phyloP scores from a whole-genome alignment of 2,888 invertebrate genomes.

The Catotricha subobsoleta region DNA sequence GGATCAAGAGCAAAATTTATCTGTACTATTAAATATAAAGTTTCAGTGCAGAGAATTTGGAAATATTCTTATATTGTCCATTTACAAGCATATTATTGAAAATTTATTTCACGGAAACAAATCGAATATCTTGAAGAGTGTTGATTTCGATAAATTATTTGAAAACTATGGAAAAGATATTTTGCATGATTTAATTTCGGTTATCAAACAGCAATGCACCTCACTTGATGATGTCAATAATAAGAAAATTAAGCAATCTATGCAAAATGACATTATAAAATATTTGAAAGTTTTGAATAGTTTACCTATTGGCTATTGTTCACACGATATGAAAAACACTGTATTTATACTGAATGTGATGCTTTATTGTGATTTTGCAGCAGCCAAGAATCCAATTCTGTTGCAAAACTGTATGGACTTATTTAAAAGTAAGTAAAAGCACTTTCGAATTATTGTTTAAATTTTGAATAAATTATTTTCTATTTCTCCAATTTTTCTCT shows the following conservation, averaged over 20 bases:
- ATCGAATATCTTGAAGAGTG: not conserved
- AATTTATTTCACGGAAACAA: not conserved
- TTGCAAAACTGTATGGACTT: slow-evolving; percentile 12
- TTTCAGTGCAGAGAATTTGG: not conserved
- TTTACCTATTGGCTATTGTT: slow-evolving; percentile 19
- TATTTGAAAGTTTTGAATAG: slow-evolving; percentile 15
- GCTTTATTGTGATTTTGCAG: slow-evolving; percentile 19
- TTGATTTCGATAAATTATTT: not conserved
- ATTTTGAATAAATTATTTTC: not conserved
- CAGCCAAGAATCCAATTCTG: slow-evolving; percentile 13
- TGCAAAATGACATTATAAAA: slow-evolving; percentile 10
- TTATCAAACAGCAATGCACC: not conserved
- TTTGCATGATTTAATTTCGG: not conserved
- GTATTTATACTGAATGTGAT: slow-evolving; percentile 20
- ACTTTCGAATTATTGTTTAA: slow-evolving; percentile 3
- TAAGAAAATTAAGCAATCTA: not conserved
- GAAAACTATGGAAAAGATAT: not conserved
- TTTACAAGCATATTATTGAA: slow-evolving; percentile 2
- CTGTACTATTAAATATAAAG: too few relatives aligned
- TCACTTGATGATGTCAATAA: not conserved
- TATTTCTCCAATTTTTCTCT: not conserved
- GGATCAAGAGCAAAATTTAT: too few relatives aligned
- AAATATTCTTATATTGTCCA: not conserved
- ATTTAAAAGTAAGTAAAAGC: slow-evolving; percentile 14
- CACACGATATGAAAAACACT: slow-evolving; percentile 16